Base-by-base conservation (phyloP, 1,140 invertebrate species). In the Panagrolaimus sp. region DNA sequence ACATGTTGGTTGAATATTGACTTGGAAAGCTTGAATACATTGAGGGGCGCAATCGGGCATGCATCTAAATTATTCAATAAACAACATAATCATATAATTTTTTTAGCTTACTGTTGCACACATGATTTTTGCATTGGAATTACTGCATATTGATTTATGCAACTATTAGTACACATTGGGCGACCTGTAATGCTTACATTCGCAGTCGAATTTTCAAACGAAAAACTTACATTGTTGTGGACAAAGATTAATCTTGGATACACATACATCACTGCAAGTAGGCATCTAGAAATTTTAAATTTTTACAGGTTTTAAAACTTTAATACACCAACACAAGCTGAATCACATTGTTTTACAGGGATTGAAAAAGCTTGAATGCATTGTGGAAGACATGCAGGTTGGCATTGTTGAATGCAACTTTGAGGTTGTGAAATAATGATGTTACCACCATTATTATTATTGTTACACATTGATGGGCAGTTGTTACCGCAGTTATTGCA, bases 391-490 rank as follows among this genome's bases (percentile, higher is more conserved):
- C n/a, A n/a, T n/a, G n/a, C n/a, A n/a, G n/a, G n/a, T n/a, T n/a
- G n/a, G n/a, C n/a, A n/a, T n/a, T n/a, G n/a, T n/a, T n/a, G n/a
- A n/a, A n/a, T n/a, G n/a, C n/a, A n/a, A n/a, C n/a, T n/a, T n/a
- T n/a, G n/a, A n/a, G n/a, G 14, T 57, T 57, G 51, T 11, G 27
- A 20, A 57, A 38, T 7, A 4, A 7, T 38, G 2, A 38, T 38
- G n/a, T n/a, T n/a, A n/a, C n/a, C n/a, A 4, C 31, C 66, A 67
- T 67, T 31, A 20, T 31, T 42, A 67, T 31, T 51, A 7, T 16
- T 45, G 14, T 67, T 42, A 45, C 66, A 67, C 25, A 57, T 67
- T 14, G 11, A 23, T 5, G 66, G 66, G 23, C 66, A 67, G 46
- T 67, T 67, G 9, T 8, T 13, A 11, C 25, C 51, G 38, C 66